These are phyloP conservation scores for Tribolium freemani DNA, from an alignment of 2,888 invertebrate genomes.

Conservation along the genomic window DNA sequence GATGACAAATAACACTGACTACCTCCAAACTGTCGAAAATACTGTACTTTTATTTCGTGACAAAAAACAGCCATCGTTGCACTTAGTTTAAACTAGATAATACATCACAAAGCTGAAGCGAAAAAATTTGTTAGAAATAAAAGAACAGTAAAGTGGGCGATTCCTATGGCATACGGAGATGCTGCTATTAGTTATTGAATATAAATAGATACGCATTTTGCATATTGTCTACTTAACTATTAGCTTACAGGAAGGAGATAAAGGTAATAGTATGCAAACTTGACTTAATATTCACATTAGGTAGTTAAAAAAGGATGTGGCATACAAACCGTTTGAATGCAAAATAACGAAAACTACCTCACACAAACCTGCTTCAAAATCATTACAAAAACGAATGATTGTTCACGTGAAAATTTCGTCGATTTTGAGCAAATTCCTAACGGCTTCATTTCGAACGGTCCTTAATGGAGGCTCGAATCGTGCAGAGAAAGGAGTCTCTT, in stretches of 20 bases:
- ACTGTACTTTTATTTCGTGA: neutral
- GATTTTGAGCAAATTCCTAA: constrained; percentile 57
- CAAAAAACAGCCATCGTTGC: neutral
- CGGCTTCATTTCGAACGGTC: constrained; percentile 59
- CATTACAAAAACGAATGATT: constrained; percentile 37
- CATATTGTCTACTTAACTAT: constrained; percentile 42
- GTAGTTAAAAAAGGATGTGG: constrained; percentile 58
- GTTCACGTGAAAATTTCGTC: constrained; percentile 37
- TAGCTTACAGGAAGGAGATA: constrained; percentile 56
- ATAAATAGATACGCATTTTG: constrained; percentile 38
- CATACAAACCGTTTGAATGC: constrained; percentile 59
- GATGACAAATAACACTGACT: neutral
- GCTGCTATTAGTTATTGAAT: constrained; percentile 30
- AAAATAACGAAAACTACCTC: constrained; percentile 53
- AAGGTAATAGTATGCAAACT: constrained; percentile 57
- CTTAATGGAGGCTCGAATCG: constrained; percentile 63
- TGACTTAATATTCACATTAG: constrained; percentile 59
- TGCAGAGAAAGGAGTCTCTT: constrained; percentile 62
- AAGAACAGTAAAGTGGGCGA: constrained; percentile 12
- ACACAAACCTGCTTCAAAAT: constrained; percentile 11
- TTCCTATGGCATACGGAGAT: neutral
- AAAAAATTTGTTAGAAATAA: neutral
- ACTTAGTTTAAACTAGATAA: constrained; percentile 3
- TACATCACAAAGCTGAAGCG: neutral
- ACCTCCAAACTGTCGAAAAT: neutral